Percentiles rank a stretch among this genome's conserved stretches.
Evolutionary conservation across 1,140 invertebrate species (phyloP).

Genomic region (Leptopilina clavipes): DNA sequence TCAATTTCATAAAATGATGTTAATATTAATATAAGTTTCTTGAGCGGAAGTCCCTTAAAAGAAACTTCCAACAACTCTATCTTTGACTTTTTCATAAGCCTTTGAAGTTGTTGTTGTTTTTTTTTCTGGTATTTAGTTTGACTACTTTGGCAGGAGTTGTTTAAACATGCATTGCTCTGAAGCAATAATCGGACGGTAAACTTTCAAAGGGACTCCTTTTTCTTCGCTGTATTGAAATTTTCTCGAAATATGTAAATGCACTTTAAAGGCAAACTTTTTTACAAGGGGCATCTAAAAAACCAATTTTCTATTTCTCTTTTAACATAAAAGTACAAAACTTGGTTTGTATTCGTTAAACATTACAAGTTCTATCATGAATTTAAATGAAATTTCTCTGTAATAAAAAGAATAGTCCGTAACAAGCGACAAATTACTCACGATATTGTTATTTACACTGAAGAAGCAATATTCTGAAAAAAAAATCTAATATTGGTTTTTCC

Average conservation of each 20-base stretch:
- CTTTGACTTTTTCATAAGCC: background rate
- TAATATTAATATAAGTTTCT: too few species aligned
- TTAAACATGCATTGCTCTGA: background rate
- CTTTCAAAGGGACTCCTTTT: background rate
- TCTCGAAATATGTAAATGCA: background rate
- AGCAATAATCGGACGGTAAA: background rate
- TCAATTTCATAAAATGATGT: too few species aligned
- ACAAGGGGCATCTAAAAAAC: background rate
- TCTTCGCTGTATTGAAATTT: background rate
- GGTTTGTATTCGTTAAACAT: background rate
- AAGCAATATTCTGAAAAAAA: too few species aligned
- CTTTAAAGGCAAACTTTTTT: background rate
- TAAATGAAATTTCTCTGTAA: background rate
- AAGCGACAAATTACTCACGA: too few species aligned
- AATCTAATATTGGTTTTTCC: too few species aligned
- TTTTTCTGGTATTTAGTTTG: background rate
- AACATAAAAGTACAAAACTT: background rate
- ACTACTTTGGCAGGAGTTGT: slow-evolving; percentile 3
- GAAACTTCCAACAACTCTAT: too few species aligned
- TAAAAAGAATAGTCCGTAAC: too few species aligned
- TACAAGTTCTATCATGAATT: background rate
- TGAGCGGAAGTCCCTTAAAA: too few species aligned
- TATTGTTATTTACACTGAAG: too few species aligned
- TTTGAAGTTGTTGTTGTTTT: background rate
- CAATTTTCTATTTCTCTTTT: slow-evolving; percentile 5